Evolutionary conservation across 2,888 invertebrate genomes (phyloP), one percentile per base, ranked within the genome.

Genomic region (Pseudolycoriella hygida): DNA sequence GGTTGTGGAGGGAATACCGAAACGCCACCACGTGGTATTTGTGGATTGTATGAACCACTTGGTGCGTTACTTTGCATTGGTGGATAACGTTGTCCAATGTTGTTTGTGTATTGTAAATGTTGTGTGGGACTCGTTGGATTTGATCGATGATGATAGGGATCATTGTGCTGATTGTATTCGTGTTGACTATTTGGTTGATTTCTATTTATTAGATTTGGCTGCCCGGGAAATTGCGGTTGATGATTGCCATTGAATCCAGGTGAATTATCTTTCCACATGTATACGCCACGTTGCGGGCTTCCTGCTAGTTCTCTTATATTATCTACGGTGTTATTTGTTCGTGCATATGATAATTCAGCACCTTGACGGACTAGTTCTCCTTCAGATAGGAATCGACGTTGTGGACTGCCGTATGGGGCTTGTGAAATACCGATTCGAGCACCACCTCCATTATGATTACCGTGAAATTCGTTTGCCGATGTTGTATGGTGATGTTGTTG

Each of bases 241-340:
- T 20, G 32, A 14, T 30, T 30, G 5, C 41, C 37, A 45, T 40
- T 45, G 41, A 75, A 72, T 49, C 76, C 74, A 1, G 81, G 80
- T 40, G 80, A 80, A 19, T 76, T 79, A 58, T 82, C 82, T 58
- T 81, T 81, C 82, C 81, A 83, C 70, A 77, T 77, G 61, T 82
- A 82, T 44, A 80, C 76, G 50, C 80, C 78, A 50, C 86, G 74
- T 63, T 88, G 88, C 43, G 88, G 88, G 43, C 85, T 85, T 41
- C 87, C 83, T 40, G 88, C 89, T 56, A 89, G 70, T 62, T 89
- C 89, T 50, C 88, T 74, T 57, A 88, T 86, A 66, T 87, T 87
- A 66, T 85, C 86, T 51, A 82, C 84, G 46, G 81, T 81, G 62
- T 79, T 81, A 66, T 77, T 83, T 51, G 76, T 74, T 49, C 79